These are phyloP conservation scores for Muntiacus muntjak DNA, from an alignment of 2,113 vertebrate species.

Conservation along the genomic window DNA sequence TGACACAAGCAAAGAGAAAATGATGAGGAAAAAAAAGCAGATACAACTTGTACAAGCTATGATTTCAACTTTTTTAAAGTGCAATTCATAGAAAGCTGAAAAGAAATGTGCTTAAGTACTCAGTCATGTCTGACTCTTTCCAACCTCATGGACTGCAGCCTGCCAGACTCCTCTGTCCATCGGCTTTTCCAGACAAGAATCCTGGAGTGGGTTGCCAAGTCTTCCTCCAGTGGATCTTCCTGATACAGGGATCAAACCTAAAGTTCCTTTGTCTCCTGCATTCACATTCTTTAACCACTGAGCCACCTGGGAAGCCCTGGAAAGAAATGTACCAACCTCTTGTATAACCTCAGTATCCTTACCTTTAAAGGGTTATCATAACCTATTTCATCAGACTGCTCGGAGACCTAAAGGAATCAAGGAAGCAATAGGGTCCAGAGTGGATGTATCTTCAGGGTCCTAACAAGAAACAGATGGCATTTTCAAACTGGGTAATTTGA, in stretches of 20 bases:
- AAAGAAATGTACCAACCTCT: neutral
- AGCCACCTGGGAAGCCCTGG: neutral
- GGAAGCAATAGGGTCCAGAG: neutral
- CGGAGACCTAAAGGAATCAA: neutral
- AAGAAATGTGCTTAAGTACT: neutral
- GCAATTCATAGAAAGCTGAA: neutral
- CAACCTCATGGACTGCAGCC: neutral
- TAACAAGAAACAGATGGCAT: neutral
- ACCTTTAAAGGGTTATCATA: neutral
- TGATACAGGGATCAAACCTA: neutral
- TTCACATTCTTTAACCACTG: neutral
- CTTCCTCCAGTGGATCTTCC: neutral
- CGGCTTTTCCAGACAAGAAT: neutral
- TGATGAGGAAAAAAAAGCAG: neutral
- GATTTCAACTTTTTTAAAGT: neutral
- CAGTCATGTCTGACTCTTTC: neutral
- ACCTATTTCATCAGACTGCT: neutral
- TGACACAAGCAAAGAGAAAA: neutral
- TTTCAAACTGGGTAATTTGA: constrained; percentile 5
- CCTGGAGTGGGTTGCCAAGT: neutral
- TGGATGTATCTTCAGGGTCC: neutral
- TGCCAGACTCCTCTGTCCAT: neutral
- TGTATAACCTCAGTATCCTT: neutral
- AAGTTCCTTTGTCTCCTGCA: neutral
- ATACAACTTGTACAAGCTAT: neutral